phyloP scores from a whole-genome alignment of 2,113 vertebrate genomes.

The Pollachius pollachius region DNA sequence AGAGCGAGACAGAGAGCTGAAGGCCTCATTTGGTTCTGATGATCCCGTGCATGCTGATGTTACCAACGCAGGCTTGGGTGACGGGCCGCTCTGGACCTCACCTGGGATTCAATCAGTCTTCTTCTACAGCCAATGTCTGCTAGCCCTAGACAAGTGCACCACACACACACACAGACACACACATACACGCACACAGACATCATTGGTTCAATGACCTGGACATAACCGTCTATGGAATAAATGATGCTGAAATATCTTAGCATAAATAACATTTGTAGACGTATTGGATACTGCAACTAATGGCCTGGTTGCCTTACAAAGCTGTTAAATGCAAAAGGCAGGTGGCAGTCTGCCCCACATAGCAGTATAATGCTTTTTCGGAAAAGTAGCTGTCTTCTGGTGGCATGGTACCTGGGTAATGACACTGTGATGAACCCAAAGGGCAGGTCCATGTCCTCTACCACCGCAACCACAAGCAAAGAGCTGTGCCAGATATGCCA shows the following conservation, averaged over 20 bases:
- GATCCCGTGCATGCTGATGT: slow-evolving; percentile 54
- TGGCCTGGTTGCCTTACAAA: slow-evolving; percentile 1
- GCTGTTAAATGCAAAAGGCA: slow-evolving; percentile 29
- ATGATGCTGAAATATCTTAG: slow-evolving; percentile 36
- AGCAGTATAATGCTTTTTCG: neutral
- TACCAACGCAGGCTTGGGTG: slow-evolving; percentile 27
- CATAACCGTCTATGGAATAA: slow-evolving; percentile 41
- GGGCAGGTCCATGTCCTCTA: neutral
- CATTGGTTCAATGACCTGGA: neutral
- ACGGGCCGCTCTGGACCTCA: slow-evolving; percentile 32
- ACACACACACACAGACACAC: neutral
- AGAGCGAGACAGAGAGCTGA: slow-evolving; percentile 43
- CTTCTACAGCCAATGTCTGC: slow-evolving; percentile 30
- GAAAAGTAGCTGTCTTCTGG: neutral
- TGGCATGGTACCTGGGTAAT: slow-evolving; percentile 13
- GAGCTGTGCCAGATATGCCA: slow-evolving; percentile 11
- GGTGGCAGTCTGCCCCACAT: slow-evolving; percentile 13
- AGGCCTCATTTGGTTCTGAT: slow-evolving; percentile 71
- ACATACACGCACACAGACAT: neutral
- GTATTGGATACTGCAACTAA: slow-evolving; percentile 15
- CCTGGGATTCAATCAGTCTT: slow-evolving; percentile 48
- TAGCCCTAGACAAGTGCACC: neutral
- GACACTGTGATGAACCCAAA: slow-evolving; percentile 19
- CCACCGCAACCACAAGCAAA: slow-evolving; percentile 9
- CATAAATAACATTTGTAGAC: slow-evolving; percentile 31